Evolutionary conservation across 2,888 invertebrate genomes (phyloP).

Genomic region (Eupithecia tripunctaria): DNA sequence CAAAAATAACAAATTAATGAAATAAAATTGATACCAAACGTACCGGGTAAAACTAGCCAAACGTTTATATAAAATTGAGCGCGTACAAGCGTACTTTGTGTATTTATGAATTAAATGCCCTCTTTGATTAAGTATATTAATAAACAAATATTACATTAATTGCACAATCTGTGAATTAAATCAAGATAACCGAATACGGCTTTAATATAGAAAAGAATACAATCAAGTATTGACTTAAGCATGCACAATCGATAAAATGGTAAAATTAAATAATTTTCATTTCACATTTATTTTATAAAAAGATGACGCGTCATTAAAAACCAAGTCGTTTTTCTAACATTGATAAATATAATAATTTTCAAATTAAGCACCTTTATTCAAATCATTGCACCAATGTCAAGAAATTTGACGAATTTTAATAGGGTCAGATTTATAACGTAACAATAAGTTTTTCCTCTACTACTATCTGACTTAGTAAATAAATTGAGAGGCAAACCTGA

Average conservation of each 20-base stretch:
- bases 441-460: background rate
- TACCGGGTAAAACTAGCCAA: conserved; percentile 9
- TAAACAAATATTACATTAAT: background rate
- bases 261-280: background rate
- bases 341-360: background rate
- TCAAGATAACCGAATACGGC: background rate
- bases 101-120: background rate
- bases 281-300: background rate
- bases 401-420: background rate
- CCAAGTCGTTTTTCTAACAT: conserved; percentile 3
- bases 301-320: background rate
- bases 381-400: conserved; percentile 14
- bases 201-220: conserved; percentile 1
- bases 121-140: background rate
- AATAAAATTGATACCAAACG: conserved; percentile 16
- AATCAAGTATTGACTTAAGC: background rate
- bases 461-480: background rate
- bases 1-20: background rate
- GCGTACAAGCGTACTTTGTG: conserved; percentile 46
- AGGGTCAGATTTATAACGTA: background rate
- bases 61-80: conserved; percentile 59
- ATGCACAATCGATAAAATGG: conserved; percentile 11
- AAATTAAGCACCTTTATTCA: conserved; percentile 11
- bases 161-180: background rate
- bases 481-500: background rate